Evolutionary conservation across 2,797 vertebrate species (phyloP).

Genomic region (Eleutherodactylus coqui): DNA sequence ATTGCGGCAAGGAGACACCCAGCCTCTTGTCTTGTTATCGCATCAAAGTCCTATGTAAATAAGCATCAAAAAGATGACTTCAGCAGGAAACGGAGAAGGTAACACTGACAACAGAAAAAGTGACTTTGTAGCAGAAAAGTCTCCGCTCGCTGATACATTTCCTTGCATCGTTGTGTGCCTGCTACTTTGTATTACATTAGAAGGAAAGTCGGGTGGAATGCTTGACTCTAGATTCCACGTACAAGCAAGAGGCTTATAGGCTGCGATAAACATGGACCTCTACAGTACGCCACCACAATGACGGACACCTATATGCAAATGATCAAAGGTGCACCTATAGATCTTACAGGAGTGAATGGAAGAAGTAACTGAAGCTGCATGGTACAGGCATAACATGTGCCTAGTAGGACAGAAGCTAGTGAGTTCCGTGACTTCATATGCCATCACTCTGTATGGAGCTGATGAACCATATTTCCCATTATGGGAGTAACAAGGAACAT

Average conservation of each 20-base stretch:
- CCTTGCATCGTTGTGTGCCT: not conserved
- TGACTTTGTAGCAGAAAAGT: not conserved
- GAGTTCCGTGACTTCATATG: too few relatives aligned
- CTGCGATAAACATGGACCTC: not conserved
- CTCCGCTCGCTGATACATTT: not conserved
- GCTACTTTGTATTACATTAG: conserved; percentile 7
- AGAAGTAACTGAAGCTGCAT: too few relatives aligned
- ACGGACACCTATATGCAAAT: too few relatives aligned
- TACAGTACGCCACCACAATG: too few relatives aligned
- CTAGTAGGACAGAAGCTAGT: too few relatives aligned
- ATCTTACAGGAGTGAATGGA: too few relatives aligned
- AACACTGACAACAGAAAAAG: not conserved
- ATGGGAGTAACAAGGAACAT: too few relatives aligned
- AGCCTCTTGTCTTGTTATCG: conserved; percentile 21
- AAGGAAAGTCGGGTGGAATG: not conserved
- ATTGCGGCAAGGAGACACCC: conserved; percentile 21
- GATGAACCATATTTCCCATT: too few relatives aligned
- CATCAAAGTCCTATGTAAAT: conserved; percentile 52
- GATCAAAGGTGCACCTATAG: too few relatives aligned
- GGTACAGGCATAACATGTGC: too few relatives aligned
- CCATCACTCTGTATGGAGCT: too few relatives aligned
- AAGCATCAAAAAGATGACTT: conserved; percentile 19
- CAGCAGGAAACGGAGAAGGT: not conserved
- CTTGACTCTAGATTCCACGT: not conserved
- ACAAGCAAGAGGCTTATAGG: not conserved